These are phyloP conservation scores for Notoglanidium macrostoma DNA, from an alignment of 2,797 vertebrate species.

Conservation along the genomic window DNA sequence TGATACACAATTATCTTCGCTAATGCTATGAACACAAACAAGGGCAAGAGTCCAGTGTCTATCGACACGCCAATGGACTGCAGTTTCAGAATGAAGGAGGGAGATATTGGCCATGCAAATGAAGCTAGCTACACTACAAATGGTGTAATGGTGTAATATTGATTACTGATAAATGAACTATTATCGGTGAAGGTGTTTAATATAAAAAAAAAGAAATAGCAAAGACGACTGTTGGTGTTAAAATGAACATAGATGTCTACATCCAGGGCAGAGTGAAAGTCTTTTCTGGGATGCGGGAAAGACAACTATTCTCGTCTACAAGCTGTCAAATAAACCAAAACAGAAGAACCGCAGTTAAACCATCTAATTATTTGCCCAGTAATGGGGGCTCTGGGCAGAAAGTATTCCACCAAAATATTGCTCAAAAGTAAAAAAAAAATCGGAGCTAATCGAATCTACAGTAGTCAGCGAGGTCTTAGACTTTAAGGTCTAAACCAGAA, in stretches of 20 bases:
- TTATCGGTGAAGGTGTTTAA: no score
- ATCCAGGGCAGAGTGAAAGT: no score
- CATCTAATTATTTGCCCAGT: not conserved
- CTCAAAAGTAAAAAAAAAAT: not conserved
- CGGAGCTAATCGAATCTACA: no score
- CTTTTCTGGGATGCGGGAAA: no score
- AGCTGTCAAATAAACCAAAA: not conserved
- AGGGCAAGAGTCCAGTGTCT: not conserved
- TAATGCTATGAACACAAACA: not conserved
- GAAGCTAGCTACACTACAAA: not conserved
- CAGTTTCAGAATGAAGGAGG: not conserved
- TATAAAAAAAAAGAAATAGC: no score
- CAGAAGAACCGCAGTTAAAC: not conserved
- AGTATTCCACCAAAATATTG: not conserved
- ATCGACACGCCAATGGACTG: not conserved
- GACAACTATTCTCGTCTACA: not conserved
- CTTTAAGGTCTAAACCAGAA: not conserved
- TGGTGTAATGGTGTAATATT: not conserved
- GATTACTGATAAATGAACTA: not conserved
- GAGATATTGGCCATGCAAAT: not conserved
- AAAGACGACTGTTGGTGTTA: no score
- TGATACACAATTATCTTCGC: slow-evolving; percentile 49
- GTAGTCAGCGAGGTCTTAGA: no score
- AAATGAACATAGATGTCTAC: no score
- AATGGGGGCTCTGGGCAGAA: not conserved